These are phyloP conservation scores for Bradypodion ventrale DNA, from an alignment of 2,797 vertebrate species.

Conservation along the genomic window DNA sequence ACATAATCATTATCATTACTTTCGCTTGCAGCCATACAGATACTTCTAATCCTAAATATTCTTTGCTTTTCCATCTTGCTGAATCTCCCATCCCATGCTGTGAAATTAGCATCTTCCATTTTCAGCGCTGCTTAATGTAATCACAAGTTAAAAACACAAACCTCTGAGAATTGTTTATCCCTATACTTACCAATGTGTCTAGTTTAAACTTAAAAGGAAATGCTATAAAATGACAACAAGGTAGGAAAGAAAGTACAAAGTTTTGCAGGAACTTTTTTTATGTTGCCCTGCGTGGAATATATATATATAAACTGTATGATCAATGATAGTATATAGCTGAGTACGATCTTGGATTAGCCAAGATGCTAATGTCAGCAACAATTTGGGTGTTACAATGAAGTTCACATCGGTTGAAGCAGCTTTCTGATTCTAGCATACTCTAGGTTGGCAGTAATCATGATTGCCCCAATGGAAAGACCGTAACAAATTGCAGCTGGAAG, in stretches of 20 bases:
- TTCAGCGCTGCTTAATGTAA: conserved; percentile 48
- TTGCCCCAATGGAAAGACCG: not conserved
- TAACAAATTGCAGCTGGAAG: not conserved
- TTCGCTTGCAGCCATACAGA: conserved; percentile 40
- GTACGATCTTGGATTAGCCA: not conserved
- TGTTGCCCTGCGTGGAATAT: not conserved
- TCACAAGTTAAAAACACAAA: conserved; percentile 51
- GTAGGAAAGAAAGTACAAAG: not conserved
- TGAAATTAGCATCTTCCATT: conserved; percentile 61
- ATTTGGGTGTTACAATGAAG: not conserved
- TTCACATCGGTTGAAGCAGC: not conserved
- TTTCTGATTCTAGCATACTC: not conserved
- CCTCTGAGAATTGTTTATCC: conserved; percentile 5
- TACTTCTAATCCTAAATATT: conserved; percentile 48
- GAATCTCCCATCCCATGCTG: conserved; percentile 51
- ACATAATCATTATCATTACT: conserved; percentile 64
- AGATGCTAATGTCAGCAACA: too few relatives aligned
- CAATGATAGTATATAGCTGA: not conserved
- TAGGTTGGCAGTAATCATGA: not conserved
- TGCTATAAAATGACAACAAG: not conserved
- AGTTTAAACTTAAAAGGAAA: not conserved
- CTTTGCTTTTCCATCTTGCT: conserved; percentile 50
- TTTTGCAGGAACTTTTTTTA: not conserved
- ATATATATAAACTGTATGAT: not conserved
- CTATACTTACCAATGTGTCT: conserved; percentile 1